Conservation (phyloP, 2,888 invertebrate species). For the Meteorus colon region DNA sequence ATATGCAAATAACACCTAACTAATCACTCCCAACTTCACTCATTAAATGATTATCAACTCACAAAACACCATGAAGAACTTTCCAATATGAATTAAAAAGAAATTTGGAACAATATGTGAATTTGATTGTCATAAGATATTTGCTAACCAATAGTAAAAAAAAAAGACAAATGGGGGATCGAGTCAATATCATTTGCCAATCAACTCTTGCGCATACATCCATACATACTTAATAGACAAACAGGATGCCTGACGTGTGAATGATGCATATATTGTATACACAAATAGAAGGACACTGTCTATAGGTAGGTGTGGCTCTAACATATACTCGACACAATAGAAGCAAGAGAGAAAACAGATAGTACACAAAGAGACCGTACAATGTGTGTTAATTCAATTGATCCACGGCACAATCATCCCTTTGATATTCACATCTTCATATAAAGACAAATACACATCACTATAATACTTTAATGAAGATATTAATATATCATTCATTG, state of each 20-base stretch:
- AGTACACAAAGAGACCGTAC: too few relatives aligned
- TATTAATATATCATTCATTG: too few relatives aligned
- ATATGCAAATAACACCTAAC: too few relatives aligned
- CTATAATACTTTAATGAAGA: too few relatives aligned
- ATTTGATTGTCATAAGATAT: background rate
- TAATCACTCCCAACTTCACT: too few relatives aligned
- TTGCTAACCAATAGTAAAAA: background rate
- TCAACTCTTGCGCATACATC: background rate
- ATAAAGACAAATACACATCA: too few relatives aligned
- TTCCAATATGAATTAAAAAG: background rate
- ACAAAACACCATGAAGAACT: too few relatives aligned
- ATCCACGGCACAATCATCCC: too few relatives aligned
- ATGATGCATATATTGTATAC: background rate
- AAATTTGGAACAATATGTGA: background rate
- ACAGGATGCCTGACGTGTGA: background rate
- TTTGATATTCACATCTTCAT: too few relatives aligned
- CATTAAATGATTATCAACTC: too few relatives aligned
- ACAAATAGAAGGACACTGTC: background rate
- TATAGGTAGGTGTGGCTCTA: background rate
- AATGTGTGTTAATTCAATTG: too few relatives aligned
- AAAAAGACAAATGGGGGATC: background rate
- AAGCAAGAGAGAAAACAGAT: background rate
- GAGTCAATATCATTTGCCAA: conserved; percentile 5
- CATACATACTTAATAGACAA: conserved; percentile 3
- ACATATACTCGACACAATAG: background rate